Conservation (phyloP, 2,888 invertebrate species). For the Heteromyza rotundicornis region DNA sequence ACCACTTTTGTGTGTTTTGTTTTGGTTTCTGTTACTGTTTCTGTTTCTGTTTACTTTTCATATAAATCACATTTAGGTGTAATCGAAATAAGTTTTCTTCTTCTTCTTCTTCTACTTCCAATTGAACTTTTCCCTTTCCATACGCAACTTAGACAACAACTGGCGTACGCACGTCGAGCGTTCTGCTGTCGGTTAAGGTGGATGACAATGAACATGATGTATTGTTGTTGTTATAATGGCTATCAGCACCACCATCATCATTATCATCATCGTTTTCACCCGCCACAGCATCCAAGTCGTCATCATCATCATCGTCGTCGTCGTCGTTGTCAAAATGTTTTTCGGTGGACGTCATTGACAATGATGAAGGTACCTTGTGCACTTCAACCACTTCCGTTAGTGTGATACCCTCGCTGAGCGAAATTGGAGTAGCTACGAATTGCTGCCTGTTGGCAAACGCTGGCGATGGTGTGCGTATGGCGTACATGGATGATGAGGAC, state of each 20-base stretch:
- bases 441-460: conserved; percentile 26
- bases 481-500: conserved; percentile 46
- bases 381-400: conserved; percentile 51
- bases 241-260: conserved; percentile 33
- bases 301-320: conserved; percentile 18
- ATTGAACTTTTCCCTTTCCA: neutral
- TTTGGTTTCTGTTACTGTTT: too few relatives aligned
- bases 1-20: too few relatives aligned
- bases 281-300: neutral
- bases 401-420: conserved; percentile 38
- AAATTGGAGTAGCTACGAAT: conserved; percentile 24
- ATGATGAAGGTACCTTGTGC: conserved; percentile 33
- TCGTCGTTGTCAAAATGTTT: conserved; percentile 12
- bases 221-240: conserved; percentile 42
- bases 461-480: conserved; percentile 50
- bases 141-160: conserved; percentile 52
- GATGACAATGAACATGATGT: conserved; percentile 58
- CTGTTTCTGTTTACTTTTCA: neutral
- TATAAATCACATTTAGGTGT: neutral
- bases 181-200: conserved; percentile 58
- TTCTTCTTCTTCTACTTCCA: too few relatives aligned
- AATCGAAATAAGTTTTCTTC: neutral
- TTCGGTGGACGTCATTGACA: conserved; percentile 28
- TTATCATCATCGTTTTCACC: neutral
- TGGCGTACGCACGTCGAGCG: conserved; percentile 58